Conservation (phyloP, 2,113 vertebrate genomes). For the Pangasianodon gigas region DNA sequence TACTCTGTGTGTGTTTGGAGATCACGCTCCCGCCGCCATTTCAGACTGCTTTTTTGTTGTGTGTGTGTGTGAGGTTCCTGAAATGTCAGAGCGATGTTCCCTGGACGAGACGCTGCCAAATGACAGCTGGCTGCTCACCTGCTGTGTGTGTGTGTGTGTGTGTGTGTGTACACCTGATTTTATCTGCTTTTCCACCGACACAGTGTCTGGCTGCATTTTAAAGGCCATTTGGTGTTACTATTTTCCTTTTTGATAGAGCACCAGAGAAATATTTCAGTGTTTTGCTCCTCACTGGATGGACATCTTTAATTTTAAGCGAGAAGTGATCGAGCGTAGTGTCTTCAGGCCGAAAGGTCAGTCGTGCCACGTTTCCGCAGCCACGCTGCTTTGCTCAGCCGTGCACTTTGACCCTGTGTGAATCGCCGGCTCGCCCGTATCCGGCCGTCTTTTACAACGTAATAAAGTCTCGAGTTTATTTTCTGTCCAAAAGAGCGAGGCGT, state of each 20-base stretch:
- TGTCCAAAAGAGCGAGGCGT: background rate
- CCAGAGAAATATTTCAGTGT: background rate
- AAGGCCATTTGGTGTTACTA: background rate
- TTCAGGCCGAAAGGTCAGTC: background rate
- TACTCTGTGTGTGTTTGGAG: constrained; percentile 58
- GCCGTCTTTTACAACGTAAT: constrained; percentile 9
- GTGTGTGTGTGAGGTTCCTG: constrained; percentile 65
- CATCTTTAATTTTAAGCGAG: background rate
- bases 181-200: constrained; percentile 35
- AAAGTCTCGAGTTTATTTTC: background rate
- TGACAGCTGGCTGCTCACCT: constrained; percentile 81
- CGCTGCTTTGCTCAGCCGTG: background rate
- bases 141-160: constrained; percentile 64
- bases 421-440: background rate
- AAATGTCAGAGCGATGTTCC: constrained; percentile 82
- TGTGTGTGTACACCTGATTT: constrained; percentile 12
- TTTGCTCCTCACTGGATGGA: background rate
- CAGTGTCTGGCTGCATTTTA: constrained; percentile 29
- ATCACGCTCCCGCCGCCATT: constrained; percentile 58
- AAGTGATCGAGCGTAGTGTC: background rate
- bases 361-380: background rate
- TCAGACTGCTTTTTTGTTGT: constrained; percentile 52
- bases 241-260: background rate
- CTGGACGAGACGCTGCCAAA: constrained; percentile 78
- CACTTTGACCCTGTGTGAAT: constrained; percentile 39